phyloP scores from a whole-genome alignment of 1,140 invertebrate species.

The Drosophila sp. region DNA sequence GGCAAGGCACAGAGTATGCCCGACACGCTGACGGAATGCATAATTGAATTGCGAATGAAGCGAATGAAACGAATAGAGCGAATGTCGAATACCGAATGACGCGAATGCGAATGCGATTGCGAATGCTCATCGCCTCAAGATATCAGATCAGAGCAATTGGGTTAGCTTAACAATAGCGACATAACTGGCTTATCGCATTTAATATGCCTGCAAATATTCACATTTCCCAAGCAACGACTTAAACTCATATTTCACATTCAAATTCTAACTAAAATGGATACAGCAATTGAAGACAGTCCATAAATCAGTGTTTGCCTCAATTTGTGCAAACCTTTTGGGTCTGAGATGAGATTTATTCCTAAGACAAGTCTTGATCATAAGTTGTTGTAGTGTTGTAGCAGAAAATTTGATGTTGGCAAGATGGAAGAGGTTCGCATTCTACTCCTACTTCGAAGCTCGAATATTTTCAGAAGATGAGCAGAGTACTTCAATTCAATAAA shows the following conservation, averaged over 20 bases:
- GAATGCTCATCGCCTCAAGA: conserved; percentile 3
- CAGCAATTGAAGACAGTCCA: not conserved
- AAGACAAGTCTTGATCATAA: too few species aligned
- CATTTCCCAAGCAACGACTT: not conserved
- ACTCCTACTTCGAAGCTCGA: too few species aligned
- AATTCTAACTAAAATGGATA: not conserved
- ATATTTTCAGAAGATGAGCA: too few species aligned
- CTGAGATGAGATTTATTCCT: too few species aligned
- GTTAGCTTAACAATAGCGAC: not conserved
- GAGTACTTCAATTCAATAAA: too few species aligned
- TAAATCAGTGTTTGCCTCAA: not conserved
- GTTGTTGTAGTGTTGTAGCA: too few species aligned
- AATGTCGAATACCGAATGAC: conserved; percentile 20
- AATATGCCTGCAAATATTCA: conserved; percentile 10
- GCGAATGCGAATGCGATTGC: not conserved
- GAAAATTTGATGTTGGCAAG: too few species aligned
- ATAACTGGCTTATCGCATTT: conserved; percentile 7
- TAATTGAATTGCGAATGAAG: conserved; percentile 70
- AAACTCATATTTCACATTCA: not conserved
- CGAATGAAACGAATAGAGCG: conserved; percentile 25
- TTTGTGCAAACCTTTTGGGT: not conserved
- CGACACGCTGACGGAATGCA: conserved; percentile 73
- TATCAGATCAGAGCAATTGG: conserved; percentile 16
- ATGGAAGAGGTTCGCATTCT: too few species aligned
- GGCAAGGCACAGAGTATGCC: conserved; percentile 31